A percentile compares a stretch with the other conserved stretches of the same genome.
These are phyloP conservation scores for Phoeniculus purpureus DNA, from an alignment of 2,797 vertebrate species.

Conservation along the genomic window DNA sequence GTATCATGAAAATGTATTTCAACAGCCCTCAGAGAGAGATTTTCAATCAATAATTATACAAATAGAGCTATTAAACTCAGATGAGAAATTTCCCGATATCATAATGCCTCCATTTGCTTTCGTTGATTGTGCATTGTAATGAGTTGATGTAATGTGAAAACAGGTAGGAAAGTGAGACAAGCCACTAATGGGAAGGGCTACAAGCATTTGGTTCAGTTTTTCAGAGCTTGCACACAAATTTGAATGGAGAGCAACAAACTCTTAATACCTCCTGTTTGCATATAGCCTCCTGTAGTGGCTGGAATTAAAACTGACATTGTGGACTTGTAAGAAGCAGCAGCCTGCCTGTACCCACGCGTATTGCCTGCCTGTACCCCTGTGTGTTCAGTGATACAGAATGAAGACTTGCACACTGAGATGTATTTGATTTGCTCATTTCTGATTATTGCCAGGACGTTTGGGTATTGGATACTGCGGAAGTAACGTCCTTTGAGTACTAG, in stretches of 20 bases:
- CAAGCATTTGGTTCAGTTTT: neutral
- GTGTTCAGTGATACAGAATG: neutral
- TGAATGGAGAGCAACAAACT: neutral
- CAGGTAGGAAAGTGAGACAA: neutral
- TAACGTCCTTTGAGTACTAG: neutral
- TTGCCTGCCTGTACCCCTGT: too few species aligned
- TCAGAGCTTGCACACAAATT: neutral
- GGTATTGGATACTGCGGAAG: neutral
- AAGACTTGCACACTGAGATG: neutral
- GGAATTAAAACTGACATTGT: neutral
- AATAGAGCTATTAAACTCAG: slow-evolving; percentile 29
- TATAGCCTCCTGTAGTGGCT: neutral
- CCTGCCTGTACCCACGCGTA: neutral
- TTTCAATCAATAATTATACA: neutral
- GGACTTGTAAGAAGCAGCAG: neutral
- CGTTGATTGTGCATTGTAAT: slow-evolving; percentile 14
- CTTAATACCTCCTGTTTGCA: neutral
- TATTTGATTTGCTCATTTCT: neutral
- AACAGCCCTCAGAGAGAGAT: neutral
- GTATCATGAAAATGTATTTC: neutral
- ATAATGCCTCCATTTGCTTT: slow-evolving; percentile 23
- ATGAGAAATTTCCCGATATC: neutral
- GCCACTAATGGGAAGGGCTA: neutral
- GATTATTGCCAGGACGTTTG: neutral
- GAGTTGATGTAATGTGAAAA: neutral